Evolutionary conservation across 2,888 invertebrate genomes (phyloP).

Genomic region (Aphodius granarius): DNA sequence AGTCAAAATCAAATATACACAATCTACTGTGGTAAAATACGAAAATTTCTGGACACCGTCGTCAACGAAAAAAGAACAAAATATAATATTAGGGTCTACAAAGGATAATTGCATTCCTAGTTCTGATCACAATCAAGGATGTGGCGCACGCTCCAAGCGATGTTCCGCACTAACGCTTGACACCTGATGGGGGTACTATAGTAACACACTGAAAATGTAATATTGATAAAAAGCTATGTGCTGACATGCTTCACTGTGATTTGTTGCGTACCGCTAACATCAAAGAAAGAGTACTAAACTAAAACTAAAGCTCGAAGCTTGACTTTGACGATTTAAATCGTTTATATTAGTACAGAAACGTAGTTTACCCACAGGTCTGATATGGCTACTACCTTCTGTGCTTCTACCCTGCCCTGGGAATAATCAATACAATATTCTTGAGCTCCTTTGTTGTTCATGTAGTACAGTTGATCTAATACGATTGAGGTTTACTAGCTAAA

Average conservation of each 20-base stretch:
- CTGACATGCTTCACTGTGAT: neutral
- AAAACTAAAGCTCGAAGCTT: neutral
- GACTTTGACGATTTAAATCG: constrained; percentile 15
- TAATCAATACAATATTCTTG: constrained; percentile 25
- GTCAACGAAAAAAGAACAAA: constrained; percentile 16
- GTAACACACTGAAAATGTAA: constrained; percentile 17
- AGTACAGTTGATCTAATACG: neutral
- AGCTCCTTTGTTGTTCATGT: constrained; percentile 18
- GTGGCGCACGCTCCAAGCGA: constrained; percentile 3
- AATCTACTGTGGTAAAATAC: no score
- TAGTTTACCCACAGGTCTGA: no score
- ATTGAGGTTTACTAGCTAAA: neutral
- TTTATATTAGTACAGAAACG: no score
- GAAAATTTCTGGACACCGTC: neutral
- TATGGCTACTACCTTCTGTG: no score
- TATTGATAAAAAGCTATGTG: constrained; percentile 16
- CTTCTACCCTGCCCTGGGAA: constrained; percentile 23
- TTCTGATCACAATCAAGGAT: constrained; percentile 12
- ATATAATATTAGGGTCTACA: constrained; percentile 24
- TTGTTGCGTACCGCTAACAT: neutral
- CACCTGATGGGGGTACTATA: constrained; percentile 12
- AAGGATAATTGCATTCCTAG: constrained; percentile 27
- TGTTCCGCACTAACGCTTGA: constrained; percentile 18
- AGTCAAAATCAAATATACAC: no score
- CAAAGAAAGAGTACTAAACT: neutral